Base-by-base conservation (phyloP, 2,113 vertebrate genomes). In the Phaetusa simplex region DNA sequence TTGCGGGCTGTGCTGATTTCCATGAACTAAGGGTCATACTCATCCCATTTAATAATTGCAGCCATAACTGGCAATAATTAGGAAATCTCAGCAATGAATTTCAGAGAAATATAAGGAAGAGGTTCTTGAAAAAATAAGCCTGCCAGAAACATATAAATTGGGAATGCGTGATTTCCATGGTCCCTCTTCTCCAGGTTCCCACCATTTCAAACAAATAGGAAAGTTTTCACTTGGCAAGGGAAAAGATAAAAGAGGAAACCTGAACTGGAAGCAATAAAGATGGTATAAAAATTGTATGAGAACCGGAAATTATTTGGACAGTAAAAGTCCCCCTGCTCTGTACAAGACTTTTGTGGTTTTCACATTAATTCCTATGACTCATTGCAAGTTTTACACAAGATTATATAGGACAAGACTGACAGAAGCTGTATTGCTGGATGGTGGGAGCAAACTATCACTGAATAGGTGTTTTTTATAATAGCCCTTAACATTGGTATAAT, bases 251-350 rank as follows among this genome's bases (percentile, higher is more conserved):
- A 45, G 11, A 56, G 14, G 50, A n/a, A 70, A 56, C 26, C 49
- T 77, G 36, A 7, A 13, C 14, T 69, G 30, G 40, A 70, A 94
- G 20, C 4, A 18, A 21, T 13, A 49, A 29, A 83, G 36, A 36
- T 26, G 18, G 9, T 70, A 59, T 20, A 52, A 66, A 81, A 56
- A 5, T 21, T 52, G 26, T 21, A 52, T 36, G 40, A 16, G 10
- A 49, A 8, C 10, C 83, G 15, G 36, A 83, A 90, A 77, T 32
- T 2, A 0, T 58, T 82, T 0, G 0, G 34, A 52, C 14, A 55
- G 11, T 32, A 47, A 64, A 82, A 58, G 14, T 85, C 8, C 20
- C 4, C 13, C 1, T 11, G 11, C 45, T 43, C 49, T 21, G 36
- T 91, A 53, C 49, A 69, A 9, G 21, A 86, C 36, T 16, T 86